phyloP scores from a whole-genome alignment of 2,888 invertebrate genomes.

The Theretra japonica region DNA sequence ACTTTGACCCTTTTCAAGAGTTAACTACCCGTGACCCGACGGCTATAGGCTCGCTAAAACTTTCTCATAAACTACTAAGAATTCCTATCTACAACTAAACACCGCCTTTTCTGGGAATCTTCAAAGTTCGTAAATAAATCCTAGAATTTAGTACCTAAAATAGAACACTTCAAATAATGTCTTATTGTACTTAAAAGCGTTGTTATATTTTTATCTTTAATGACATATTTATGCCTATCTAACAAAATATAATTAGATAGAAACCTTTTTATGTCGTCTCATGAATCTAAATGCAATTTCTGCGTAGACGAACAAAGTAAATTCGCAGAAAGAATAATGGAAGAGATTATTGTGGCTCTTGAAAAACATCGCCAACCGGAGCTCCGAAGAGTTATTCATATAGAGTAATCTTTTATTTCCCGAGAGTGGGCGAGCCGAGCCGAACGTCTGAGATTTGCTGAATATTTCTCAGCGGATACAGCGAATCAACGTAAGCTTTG shows the following conservation, averaged over 20 bases:
- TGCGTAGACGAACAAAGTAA: conserved; percentile 55
- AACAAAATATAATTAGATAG: conserved; percentile 33
- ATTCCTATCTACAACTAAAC: conserved; percentile 15
- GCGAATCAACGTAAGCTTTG: conserved; percentile 46
- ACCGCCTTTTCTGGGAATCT: background rate
- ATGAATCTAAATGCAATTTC: conserved; percentile 59
- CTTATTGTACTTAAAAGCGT: background rate
- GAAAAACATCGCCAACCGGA: conserved; percentile 65
- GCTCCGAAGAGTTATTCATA: conserved; percentile 66
- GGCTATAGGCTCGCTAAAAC: conserved; percentile 49
- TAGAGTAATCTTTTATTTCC: conserved; percentile 73
- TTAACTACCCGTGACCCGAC: conserved; percentile 53
- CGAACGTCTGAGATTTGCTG: conserved; percentile 59
- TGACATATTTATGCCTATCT: background rate
- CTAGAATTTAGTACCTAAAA: background rate
- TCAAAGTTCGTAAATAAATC: background rate
- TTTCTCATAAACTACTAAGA: conserved; percentile 28
- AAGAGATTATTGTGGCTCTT: conserved; percentile 67
- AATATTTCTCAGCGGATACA: conserved; percentile 61
- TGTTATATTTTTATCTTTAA: background rate
- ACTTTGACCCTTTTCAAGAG: conserved; percentile 48
- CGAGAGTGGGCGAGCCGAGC: conserved; percentile 54
- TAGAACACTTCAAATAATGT: background rate
- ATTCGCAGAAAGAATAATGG: conserved; percentile 66
- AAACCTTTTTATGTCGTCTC: conserved; percentile 46